These are phyloP conservation scores for Polypterus bichir DNA, from an alignment of 2,113 vertebrate genomes.

Conservation along the genomic window DNA sequence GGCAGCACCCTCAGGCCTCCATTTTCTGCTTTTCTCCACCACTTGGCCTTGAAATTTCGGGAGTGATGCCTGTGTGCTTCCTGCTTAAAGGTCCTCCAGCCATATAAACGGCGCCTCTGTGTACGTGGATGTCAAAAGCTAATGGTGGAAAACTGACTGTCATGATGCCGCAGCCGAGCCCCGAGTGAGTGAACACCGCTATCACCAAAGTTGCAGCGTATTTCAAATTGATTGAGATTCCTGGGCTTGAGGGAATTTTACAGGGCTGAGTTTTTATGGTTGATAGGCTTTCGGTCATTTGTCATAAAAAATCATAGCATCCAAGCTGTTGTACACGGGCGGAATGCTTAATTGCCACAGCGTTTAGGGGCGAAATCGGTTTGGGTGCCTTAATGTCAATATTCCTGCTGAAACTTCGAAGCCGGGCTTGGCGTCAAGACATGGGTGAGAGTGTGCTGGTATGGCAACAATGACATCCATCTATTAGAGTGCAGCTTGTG, in stretches of 20 bases:
- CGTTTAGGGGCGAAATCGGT: conserved; percentile 11
- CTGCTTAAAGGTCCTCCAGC: conserved; percentile 5
- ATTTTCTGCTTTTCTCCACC: no score
- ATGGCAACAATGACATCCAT: no score
- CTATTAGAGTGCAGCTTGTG: no score
- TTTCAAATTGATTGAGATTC: conserved; percentile 45
- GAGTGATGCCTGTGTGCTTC: background rate
- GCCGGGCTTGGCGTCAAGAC: no score
- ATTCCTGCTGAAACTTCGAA: conserved; percentile 3
- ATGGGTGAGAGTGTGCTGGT: no score
- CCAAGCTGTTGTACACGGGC: conserved; percentile 35
- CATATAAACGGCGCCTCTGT: background rate
- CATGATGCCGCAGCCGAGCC: conserved; percentile 14
- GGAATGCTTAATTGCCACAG: conserved; percentile 55
- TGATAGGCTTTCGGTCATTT: conserved; percentile 52
- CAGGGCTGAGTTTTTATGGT: conserved; percentile 38
- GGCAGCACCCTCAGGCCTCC: no score
- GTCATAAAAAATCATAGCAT: conserved; percentile 52
- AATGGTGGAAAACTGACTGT: conserved; percentile 24
- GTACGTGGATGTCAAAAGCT: conserved; percentile 17
- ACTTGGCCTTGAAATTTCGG: no score
- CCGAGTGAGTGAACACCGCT: conserved; percentile 21
- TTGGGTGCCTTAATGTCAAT: conserved; percentile 7
- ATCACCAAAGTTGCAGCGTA: conserved; percentile 7
- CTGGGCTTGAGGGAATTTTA: conserved; percentile 38